Evolutionary conservation across 2,797 vertebrate genomes (phyloP).

Genomic region (Austrolebias charrua): DNA sequence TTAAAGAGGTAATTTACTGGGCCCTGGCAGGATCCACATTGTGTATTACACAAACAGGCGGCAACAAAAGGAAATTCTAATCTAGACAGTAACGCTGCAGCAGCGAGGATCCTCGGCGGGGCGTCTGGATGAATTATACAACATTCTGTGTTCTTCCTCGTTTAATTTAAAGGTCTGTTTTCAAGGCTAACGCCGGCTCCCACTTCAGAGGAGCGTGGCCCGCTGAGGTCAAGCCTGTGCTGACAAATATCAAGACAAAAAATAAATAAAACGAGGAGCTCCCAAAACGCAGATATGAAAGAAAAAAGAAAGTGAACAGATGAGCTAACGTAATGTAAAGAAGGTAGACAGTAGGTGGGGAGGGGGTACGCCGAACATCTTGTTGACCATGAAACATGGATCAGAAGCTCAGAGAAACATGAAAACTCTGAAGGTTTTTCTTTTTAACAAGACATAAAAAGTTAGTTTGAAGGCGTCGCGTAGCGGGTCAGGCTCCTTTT

Average conservation of each 20-base stretch:
- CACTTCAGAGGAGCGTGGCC: conserved; percentile 72
- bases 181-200: conserved; percentile 75
- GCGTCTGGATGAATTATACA: conserved; percentile 84
- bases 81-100: conserved; percentile 77
- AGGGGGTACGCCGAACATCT: conserved; percentile 41
- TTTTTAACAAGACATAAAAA: conserved; percentile 53
- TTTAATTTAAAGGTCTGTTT: conserved; percentile 83
- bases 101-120: conserved; percentile 76
- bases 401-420: conserved; percentile 46
- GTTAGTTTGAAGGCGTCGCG: conserved; percentile 57
- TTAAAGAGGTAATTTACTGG: conserved; percentile 86
- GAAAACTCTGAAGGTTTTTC: conserved; percentile 41
- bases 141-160: conserved; percentile 81
- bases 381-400: conserved; percentile 57
- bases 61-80: conserved; percentile 85
- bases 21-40: conserved; percentile 80
- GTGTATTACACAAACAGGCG: conserved; percentile 81
- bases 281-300: conserved; percentile 71
- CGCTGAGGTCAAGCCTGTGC: conserved; percentile 76
- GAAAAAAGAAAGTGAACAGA: conserved; percentile 54
- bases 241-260: conserved; percentile 79
- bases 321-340: conserved; percentile 67
- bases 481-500: conserved; percentile 41
- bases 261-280: conserved; percentile 59
- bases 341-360: conserved; percentile 24